These are phyloP conservation scores for Cerastis rubricosa DNA, from an alignment of 2,888 invertebrate species.

Conservation along the genomic window DNA sequence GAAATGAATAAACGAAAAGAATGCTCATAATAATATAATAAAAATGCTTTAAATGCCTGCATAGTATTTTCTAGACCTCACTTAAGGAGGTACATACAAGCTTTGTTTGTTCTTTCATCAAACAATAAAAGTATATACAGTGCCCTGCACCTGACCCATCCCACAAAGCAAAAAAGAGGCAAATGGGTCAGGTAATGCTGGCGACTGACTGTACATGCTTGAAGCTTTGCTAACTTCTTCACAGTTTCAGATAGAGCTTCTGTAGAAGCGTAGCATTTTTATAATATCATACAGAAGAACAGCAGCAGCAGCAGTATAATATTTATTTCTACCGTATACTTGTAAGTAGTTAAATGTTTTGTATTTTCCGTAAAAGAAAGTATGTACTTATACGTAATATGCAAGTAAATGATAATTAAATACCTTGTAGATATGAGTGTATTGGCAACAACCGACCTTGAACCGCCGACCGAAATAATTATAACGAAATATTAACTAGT, in stretches of 20 bases:
- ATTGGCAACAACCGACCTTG: slow-evolving; percentile 45
- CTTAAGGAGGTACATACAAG: neutral
- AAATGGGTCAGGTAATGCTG: no score
- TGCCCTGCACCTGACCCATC: no score
- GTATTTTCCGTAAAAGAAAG: slow-evolving; percentile 30
- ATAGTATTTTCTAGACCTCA: neutral
- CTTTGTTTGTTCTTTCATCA: neutral
- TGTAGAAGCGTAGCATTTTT: neutral
- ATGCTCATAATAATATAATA: no score
- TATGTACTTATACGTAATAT: slow-evolving; percentile 3
- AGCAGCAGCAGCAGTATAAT: no score
- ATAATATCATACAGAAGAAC: neutral
- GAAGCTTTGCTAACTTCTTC: neutral
- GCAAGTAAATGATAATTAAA: slow-evolving; percentile 13
- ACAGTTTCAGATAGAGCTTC: neutral
- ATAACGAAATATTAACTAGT: slow-evolving; percentile 42
- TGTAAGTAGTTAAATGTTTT: neutral
- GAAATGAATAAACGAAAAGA: no score
- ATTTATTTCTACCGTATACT: slow-evolving; percentile 2
- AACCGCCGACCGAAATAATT: slow-evolving; percentile 46
- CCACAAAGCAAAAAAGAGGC: no score
- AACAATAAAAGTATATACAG: neutral
- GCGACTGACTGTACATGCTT: no score
- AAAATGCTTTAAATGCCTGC: neutral
- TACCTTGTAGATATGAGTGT: slow-evolving; percentile 24